Evolutionary conservation across 2,113 vertebrate species (phyloP).

Genomic region (Salvelinus namaycush): DNA sequence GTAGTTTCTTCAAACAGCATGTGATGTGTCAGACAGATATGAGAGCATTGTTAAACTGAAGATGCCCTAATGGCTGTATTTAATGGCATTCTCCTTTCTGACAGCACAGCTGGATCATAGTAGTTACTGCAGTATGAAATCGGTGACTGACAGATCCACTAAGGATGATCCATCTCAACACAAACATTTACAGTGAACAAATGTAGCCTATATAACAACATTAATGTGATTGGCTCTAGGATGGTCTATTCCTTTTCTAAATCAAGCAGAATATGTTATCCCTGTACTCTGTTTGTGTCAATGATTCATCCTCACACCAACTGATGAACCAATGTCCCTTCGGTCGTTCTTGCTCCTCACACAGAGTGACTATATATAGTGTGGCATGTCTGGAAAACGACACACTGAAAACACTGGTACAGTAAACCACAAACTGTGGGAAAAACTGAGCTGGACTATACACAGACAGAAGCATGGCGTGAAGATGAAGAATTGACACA

Average conservation of each 20-base stretch:
- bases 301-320: too few species aligned
- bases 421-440: neutral
- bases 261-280: neutral
- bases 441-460: neutral
- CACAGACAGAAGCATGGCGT: neutral
- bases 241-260: neutral
- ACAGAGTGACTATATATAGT: too few species aligned
- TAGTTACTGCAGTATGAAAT: neutral
- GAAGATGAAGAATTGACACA: slow-evolving; percentile 18
- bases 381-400: too few species aligned
- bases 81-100: slow-evolving; percentile 29
- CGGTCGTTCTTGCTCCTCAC: too few species aligned
- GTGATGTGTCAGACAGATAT: neutral
- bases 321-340: too few species aligned
- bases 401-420: too few species aligned
- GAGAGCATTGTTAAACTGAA: neutral
- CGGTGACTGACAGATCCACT: neutral
- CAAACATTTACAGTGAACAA: too few species aligned
- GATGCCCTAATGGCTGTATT: slow-evolving; percentile 21
- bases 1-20: neutral
- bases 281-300: too few species aligned
- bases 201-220: neutral
- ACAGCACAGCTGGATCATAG: slow-evolving; percentile 27
- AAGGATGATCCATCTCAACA: neutral
- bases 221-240: neutral